A percentile compares a stretch with the other conserved stretches of the same genome.
Evolutionary conservation across 2,797 vertebrate species (phyloP).

Genomic region (Hyperoplus lanceolatus): DNA sequence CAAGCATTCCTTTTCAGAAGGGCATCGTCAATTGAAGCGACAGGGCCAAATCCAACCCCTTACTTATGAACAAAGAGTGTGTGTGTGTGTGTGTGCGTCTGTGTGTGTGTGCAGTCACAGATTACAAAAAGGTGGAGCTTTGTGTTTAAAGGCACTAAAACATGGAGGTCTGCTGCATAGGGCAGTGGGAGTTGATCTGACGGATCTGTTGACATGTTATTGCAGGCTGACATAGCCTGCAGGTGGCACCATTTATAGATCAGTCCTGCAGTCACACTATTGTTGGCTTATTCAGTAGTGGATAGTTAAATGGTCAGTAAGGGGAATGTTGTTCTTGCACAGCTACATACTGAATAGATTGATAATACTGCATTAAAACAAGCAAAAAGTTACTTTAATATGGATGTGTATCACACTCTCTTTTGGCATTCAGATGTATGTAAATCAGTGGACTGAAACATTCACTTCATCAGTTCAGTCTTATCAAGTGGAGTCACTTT

Average conservation of each 20-base stretch:
- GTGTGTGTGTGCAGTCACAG: slow-evolving; percentile 25
- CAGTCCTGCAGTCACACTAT: slow-evolving; percentile 49
- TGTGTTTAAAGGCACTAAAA: slow-evolving; percentile 46
- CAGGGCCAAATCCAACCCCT: slow-evolving; percentile 13
- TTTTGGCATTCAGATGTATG: slow-evolving; percentile 1
- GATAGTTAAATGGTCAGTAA: slow-evolving; percentile 49
- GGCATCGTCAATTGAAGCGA: slow-evolving; percentile 5
- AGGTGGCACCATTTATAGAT: slow-evolving; percentile 79
- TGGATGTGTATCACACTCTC: slow-evolving; percentile 6
- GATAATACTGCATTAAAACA: slow-evolving; percentile 31
- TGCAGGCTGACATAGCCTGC: slow-evolving; percentile 70
- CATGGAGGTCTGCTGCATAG: slow-evolving; percentile 55
- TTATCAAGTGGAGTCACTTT: slow-evolving; percentile 22
- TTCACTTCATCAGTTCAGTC: slow-evolving; percentile 1
- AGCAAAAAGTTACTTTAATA: slow-evolving; percentile 52
- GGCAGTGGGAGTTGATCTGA: slow-evolving; percentile 64
- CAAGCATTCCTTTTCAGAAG: slow-evolving; percentile 49
- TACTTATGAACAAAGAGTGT: slow-evolving; percentile 37
- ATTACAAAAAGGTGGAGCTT: background rate
- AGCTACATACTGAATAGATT: slow-evolving; percentile 33
- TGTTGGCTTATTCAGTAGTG: slow-evolving; percentile 41
- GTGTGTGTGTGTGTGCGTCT: slow-evolving; percentile 7
- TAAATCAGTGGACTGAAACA: slow-evolving; percentile 37
- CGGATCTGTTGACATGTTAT: slow-evolving; percentile 73
- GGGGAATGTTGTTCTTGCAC: slow-evolving; percentile 22